phyloP scores from a whole-genome alignment of 2,113 vertebrate species.

The Urocolius indicus region DNA sequence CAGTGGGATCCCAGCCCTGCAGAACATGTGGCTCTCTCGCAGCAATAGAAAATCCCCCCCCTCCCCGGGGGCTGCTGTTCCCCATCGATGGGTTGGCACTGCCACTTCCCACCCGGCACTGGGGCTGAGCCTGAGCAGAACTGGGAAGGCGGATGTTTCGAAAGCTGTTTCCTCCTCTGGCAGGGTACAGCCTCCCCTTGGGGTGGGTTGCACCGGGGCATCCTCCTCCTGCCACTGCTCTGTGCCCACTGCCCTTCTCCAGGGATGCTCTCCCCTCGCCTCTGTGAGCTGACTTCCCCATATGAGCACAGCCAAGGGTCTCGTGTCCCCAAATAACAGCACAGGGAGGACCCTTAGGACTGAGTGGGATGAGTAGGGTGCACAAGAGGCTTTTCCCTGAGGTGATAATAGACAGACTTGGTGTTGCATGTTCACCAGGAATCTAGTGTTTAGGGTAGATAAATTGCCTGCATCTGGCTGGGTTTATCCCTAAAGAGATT shows the following conservation, averaged over 20 bases:
- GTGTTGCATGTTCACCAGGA: background rate
- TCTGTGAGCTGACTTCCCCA: background rate
- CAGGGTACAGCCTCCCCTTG: fast-evolving
- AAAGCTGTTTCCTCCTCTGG: slow-evolving; percentile 30
- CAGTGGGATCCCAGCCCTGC: fast-evolving
- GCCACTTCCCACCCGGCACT: fast-evolving
- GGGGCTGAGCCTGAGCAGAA: background rate
- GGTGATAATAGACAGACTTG: background rate
- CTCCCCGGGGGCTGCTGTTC: background rate
- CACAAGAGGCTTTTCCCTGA: background rate
- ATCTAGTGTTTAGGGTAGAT: background rate
- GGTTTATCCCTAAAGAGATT: slow-evolving; percentile 39
- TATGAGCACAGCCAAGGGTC: background rate
- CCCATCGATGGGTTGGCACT: background rate
- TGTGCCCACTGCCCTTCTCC: background rate
- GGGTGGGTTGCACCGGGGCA: background rate
- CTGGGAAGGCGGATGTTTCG: slow-evolving; percentile 22
- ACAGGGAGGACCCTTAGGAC: background rate
- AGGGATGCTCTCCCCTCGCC: background rate
- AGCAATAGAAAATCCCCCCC: background rate
- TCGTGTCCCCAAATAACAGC: background rate
- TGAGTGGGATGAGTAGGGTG: background rate
- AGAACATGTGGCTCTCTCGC: fast-evolving
- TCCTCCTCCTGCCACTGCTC: background rate
- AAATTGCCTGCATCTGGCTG: slow-evolving; percentile 47